Conservation (phyloP, 2,888 invertebrate genomes). For the Anorthoa munda region DNA sequence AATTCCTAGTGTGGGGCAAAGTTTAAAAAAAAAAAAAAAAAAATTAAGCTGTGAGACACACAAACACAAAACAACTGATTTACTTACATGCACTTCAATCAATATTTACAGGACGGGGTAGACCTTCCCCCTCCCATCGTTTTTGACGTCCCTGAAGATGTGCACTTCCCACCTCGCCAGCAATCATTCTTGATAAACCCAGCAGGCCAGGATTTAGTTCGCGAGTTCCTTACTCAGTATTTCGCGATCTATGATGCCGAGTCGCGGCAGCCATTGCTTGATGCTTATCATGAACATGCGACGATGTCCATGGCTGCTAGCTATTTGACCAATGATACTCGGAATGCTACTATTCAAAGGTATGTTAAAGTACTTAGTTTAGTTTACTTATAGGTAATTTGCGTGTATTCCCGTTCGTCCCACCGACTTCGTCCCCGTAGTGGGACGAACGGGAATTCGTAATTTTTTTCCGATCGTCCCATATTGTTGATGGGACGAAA, state of each 20-base stretch:
- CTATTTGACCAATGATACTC: slow-evolving; percentile 82
- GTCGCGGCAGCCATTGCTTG: slow-evolving; percentile 94
- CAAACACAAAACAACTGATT: too few relatives aligned
- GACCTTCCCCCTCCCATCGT: slow-evolving; percentile 96
- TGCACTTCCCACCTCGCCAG: slow-evolving; percentile 92
- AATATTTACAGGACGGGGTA: slow-evolving; percentile 93
- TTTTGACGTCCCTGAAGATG: slow-evolving; percentile 95
- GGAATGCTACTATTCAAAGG: slow-evolving; percentile 75
- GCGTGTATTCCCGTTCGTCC: too few relatives aligned
- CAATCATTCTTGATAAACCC: slow-evolving; percentile 93
- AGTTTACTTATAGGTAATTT: too few relatives aligned
- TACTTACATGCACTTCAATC: too few relatives aligned
- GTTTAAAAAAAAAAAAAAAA: too few relatives aligned
- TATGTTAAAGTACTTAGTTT: slow-evolving; percentile 44
- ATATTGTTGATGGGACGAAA: too few relatives aligned
- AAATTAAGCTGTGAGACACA: too few relatives aligned
- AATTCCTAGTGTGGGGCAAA: too few relatives aligned
- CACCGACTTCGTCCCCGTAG: too few relatives aligned
- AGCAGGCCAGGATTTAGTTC: slow-evolving; percentile 93
- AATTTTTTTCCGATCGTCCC: too few relatives aligned
- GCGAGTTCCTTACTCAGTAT: slow-evolving; percentile 96
- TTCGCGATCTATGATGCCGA: slow-evolving; percentile 96
- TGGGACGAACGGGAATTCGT: too few relatives aligned
- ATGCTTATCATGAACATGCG: slow-evolving; percentile 97
- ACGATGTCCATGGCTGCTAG: slow-evolving; percentile 93